Evolutionary conservation across 2,888 invertebrate genomes (phyloP), one percentile per base, ranked within the genome.

Genomic region (Epinotia bilunana): DNA sequence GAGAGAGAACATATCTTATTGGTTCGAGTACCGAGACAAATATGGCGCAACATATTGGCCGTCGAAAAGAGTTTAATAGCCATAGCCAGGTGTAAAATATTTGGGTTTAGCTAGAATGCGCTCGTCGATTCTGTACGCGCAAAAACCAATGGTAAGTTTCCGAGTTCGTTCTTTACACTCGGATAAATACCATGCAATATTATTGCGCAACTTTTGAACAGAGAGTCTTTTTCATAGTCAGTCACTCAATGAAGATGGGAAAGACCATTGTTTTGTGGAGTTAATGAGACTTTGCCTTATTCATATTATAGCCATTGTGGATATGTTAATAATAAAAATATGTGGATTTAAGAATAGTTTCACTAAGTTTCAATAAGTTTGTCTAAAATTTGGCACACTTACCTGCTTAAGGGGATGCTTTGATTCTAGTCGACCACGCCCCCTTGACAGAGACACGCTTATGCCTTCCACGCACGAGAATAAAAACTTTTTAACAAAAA

Each of bases 41-140:
- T 69, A 46, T 69, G 58, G 69, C n/a, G 69, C 69, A 60, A 69
- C 69, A 28, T 72, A 72, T 58, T 72, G 49, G 57, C 28, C 64
- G 64, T 64, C 49, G 57, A 65, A 58, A 49, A 39, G 57, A 72
- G 64, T 65, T 72, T 65, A n/a, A n/a, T n/a, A n/a, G n/a, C n/a
- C n/a, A 72, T 72, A 60, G 69, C 58, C 20, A 43, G 69, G 46
- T n/a, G 60, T 69, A 69, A 60, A 60, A 60, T 69, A 60, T 33
- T 58, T 60, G 60, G 43, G 23, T 20, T 65, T 18, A 57, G 68
- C 46, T 69, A 11, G 20, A 58, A 16, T 58, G 23, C 16, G 16
- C 68, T 43, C 23, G 12, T 46, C 28, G 23, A 60, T 69, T 58
- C n/a, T 16, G 53, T 28, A 58, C 20, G 16, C 1, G 13, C 16